Evolutionary conservation across 2,888 invertebrate genomes (phyloP), one percentile per base, ranked within the genome.

Genomic region (Cepaea hortensis): DNA sequence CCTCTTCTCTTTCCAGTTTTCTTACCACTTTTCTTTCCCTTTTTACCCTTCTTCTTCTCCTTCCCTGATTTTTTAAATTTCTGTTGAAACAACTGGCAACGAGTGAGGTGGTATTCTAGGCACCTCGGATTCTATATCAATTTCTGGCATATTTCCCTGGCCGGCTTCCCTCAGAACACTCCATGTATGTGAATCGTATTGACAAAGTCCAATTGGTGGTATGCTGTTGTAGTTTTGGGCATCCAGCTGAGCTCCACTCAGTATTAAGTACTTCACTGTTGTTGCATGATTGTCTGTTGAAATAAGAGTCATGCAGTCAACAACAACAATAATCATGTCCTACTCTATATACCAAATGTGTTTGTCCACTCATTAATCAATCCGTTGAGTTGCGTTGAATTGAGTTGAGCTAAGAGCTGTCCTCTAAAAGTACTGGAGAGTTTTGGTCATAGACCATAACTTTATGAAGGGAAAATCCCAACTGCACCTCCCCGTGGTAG

Each of bases 31-130:
- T 73, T 84, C 68, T 86, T 86, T 18, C 55, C 70, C 68, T 70
- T 70, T 46, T 55, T 77, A 9, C 76, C 81, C 55, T 50, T 81
- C 68, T 77, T 77, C 46, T 61, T 70, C 35, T 77, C 70, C 70
- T 87, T 84, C 35, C 68, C 76, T 35, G 76, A 65, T n/a, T 68
- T 68, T 84, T 84, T 75, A 46, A 46, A 72, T 84, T 55, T 84
- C 81, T 13, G 68, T 23, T 6, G 90, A 89, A 13, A 90, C 92
- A 72, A 89, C 91, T 11, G 88, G 85, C 11, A 89, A 77, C 65
- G 91, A 89, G 73, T 89, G 91, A 81, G 91, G 90, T 0, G 92
- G 92, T 62, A 92, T 88, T 81, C 91, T 91, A 6, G 91, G 92
- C 20, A 92, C 91, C 82, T 92, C 92, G 46, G 88, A 89, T 23